Base-by-base conservation (phyloP, 2,797 vertebrate genomes). In the Philypnodon macrostomus region DNA sequence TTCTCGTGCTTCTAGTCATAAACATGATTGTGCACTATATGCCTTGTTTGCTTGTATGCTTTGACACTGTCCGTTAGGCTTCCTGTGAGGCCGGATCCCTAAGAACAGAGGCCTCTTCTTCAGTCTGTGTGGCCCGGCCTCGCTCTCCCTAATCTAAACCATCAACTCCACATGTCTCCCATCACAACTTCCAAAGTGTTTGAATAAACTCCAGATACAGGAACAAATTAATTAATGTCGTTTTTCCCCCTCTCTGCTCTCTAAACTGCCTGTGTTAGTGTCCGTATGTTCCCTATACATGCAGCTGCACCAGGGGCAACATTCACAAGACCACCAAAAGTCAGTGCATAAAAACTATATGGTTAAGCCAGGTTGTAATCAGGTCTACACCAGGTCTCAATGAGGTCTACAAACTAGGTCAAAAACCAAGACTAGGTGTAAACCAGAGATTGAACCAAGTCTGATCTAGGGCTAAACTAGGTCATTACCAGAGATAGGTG, bases 151-250 rank as follows among this genome's bases (percentile, higher is more conserved):
- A 83, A 87, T 88, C 81, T 71, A 85, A 89, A 80, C 76, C 85
- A 80, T 79, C 73, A 53, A 63, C 62, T 67, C 75, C 90, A 90
- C 74, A 76, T 91, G 90, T 87, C 84, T 87, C 74, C 77, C 80
- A 88, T 89, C 85, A 83, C 61, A 67, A 61, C 70, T 57, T 77
- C 63, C 64, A 73, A 77, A 82, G 81, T 73, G 73, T 83, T 77
- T 72, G 73, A 76, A 79, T 76, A 71, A 81, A 85, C 71, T 71
- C 75, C 63, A 77, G 73, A 78, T 76, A 83, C 75, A 84, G 84
- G 83, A 89, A 88, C 80, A 85, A 79, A 89, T 89, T 84, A 79
- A 88, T 90, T 85, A 87, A 75, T 83, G 78, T 65, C 54, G 67
- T 62, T 76, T 62, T 68, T 78, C 59, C 63, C n/a, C 83, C 67